Conservation (phyloP, 2,113 vertebrate species). For the Galeopterus variegatus region DNA sequence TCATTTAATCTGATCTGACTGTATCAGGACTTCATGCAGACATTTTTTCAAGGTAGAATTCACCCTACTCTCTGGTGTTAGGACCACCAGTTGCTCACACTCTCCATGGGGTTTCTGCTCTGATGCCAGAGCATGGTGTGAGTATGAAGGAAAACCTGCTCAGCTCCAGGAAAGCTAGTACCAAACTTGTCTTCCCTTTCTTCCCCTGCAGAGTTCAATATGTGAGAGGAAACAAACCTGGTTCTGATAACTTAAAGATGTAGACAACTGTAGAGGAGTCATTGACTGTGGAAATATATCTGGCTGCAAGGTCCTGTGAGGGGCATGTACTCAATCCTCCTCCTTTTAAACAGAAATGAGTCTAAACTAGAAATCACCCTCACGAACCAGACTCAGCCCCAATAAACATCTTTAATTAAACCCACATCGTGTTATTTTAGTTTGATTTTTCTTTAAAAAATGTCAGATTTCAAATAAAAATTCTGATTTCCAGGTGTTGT, state of each 20-base stretch:
- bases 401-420: background rate
- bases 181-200: background rate
- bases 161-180: background rate
- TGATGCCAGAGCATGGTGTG: background rate
- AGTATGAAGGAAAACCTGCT: background rate
- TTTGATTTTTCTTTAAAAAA: slow-evolving; percentile 20
- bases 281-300: background rate
- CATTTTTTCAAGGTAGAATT: background rate
- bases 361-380: background rate
- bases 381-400: background rate
- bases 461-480: slow-evolving; percentile 17
- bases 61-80: background rate
- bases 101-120: background rate
- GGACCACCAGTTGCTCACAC: background rate
- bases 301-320: background rate
- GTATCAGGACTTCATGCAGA: background rate
- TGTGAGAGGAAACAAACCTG: background rate
- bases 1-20: background rate
- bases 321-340: background rate
- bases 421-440: background rate
- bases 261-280: background rate
- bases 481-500: background rate
- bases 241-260: background rate
- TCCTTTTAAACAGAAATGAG: background rate
- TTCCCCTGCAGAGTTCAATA: background rate